These are phyloP conservation scores for Telmatherina bonti DNA, from an alignment of 2,797 vertebrate genomes.

Conservation along the genomic window DNA sequence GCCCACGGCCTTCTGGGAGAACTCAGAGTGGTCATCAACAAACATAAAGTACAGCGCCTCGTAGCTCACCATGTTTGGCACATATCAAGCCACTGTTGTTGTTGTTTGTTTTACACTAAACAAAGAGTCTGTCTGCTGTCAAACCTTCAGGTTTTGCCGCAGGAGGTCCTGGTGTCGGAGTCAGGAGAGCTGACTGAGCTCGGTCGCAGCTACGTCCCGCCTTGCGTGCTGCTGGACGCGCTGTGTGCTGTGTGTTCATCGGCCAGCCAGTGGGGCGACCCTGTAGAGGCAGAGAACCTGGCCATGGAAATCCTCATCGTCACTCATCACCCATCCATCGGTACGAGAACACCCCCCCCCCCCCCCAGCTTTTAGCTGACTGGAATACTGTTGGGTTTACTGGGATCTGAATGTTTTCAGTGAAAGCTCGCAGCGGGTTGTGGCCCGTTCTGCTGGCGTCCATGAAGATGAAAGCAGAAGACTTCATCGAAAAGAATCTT, in stretches of 20 bases:
- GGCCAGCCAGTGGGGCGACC: slow-evolving; percentile 86
- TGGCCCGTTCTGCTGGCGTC: slow-evolving; percentile 89
- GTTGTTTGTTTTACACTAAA: not conserved
- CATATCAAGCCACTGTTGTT: not conserved
- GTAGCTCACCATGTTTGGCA: not conserved
- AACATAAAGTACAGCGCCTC: slow-evolving; percentile 87
- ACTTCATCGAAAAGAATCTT: slow-evolving; percentile 90
- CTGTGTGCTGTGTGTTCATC: slow-evolving; percentile 88
- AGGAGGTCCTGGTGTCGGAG: slow-evolving; percentile 87
- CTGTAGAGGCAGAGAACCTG: slow-evolving; percentile 85
- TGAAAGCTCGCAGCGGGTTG: slow-evolving; percentile 83
- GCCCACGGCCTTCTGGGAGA: slow-evolving; percentile 92
- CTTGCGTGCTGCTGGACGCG: slow-evolving; percentile 89
- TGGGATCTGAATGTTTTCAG: slow-evolving; percentile 67
- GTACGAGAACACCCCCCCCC: slow-evolving; percentile 69
- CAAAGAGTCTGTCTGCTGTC: not conserved
- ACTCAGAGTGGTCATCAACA: slow-evolving; percentile 87
- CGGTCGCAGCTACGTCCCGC: slow-evolving; percentile 86
- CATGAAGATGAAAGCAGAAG: slow-evolving; percentile 90
- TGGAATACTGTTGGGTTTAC: not conserved
- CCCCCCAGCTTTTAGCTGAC: not conserved
- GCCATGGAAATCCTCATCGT: slow-evolving; percentile 90
- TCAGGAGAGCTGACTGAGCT: slow-evolving; percentile 89
- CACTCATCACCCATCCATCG: slow-evolving; percentile 93
- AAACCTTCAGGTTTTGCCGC: slow-evolving; percentile 84